Conservation (phyloP, 2,888 invertebrate genomes). For the Julus scanicus region DNA sequence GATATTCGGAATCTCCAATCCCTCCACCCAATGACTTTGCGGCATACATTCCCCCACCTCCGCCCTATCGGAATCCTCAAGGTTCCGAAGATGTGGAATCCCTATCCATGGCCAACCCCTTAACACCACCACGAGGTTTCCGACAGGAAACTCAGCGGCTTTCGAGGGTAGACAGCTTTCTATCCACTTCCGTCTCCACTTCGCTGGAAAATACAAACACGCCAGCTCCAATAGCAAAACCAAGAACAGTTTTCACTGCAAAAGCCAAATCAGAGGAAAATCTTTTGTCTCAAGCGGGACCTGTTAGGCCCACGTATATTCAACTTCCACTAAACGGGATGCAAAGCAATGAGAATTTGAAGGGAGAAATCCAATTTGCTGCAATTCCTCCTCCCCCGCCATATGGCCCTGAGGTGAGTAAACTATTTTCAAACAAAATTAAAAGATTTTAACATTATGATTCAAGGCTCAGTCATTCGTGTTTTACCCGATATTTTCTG, state of each 20-base stretch:
- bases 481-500: too few relatives aligned
- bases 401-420: conserved; percentile 58
- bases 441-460: background rate
- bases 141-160: conserved; percentile 24
- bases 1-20: conserved; percentile 48
- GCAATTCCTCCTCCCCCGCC: conserved; percentile 57
- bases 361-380: conserved; percentile 54
- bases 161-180: background rate
- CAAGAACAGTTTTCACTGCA: conserved; percentile 28
- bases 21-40: conserved; percentile 53
- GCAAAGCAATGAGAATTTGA: conserved; percentile 55
- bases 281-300: conserved; percentile 31
- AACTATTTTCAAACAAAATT: background rate
- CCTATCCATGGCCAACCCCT: background rate
- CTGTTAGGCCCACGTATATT: background rate
- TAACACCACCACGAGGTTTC: conserved; percentile 44
- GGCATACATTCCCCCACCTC: conserved; percentile 56
- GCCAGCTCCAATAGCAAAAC: background rate
- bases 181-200: background rate
- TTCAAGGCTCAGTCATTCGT: too few relatives aligned
- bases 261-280: conserved; percentile 52
- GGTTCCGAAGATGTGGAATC: background rate
- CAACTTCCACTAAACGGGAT: background rate
- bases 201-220: background rate
- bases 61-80: conserved; percentile 57